A percentile compares a stretch with the other conserved stretches of the same genome.
Evolutionary conservation across 2,113 vertebrate species (phyloP).

Genomic region (Pseudopipra pipra): DNA sequence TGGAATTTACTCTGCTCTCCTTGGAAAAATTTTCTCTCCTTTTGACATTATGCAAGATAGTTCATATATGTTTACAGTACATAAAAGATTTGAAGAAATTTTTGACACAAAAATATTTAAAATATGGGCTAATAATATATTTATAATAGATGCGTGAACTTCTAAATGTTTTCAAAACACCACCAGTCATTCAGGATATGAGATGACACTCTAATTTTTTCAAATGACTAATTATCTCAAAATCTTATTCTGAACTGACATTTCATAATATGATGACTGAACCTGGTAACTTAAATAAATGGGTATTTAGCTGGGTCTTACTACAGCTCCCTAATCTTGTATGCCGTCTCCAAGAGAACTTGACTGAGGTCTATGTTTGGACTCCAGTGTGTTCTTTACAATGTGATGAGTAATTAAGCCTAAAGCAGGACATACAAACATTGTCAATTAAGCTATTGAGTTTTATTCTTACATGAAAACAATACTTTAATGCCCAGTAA

Average conservation of each 20-base stretch:
- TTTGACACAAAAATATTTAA: background rate
- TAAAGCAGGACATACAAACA: background rate
- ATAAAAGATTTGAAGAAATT: background rate
- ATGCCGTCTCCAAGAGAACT: background rate
- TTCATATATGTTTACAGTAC: background rate
- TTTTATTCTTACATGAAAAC: background rate
- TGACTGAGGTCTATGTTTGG: background rate
- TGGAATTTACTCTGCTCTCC: background rate
- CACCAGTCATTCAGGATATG: background rate
- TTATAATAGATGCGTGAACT: background rate
- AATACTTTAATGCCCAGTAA: background rate
- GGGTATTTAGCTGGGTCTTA: background rate
- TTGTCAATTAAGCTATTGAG: background rate
- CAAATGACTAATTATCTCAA: constrained; percentile 27
- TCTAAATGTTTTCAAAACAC: background rate
- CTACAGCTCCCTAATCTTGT: background rate
- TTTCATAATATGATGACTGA: background rate
- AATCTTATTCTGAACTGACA: background rate
- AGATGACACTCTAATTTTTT: background rate
- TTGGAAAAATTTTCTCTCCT: background rate
- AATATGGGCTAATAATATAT: background rate
- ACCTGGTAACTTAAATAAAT: background rate
- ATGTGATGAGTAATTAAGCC: background rate
- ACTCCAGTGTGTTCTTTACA: background rate
- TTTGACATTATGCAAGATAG: background rate